Conservation (phyloP, 2,113 vertebrate species). For the Lipophrys pholis region DNA sequence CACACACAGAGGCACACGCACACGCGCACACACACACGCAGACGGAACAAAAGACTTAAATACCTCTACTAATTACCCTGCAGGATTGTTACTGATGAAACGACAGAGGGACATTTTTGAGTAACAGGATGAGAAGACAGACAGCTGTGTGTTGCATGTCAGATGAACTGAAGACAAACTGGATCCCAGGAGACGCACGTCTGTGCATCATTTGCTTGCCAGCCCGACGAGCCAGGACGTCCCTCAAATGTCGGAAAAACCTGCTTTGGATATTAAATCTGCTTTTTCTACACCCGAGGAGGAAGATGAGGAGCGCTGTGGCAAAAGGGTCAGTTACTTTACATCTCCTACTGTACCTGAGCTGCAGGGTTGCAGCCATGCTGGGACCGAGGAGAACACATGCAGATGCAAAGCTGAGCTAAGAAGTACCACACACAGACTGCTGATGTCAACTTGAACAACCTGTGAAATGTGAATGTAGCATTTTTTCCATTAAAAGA, state of each 20-base stretch:
- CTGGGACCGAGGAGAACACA: conserved; percentile 44
- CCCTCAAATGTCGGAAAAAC: conserved; percentile 46
- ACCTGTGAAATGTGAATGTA: conserved; percentile 93
- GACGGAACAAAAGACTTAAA: conserved; percentile 72
- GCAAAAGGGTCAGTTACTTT: conserved; percentile 53
- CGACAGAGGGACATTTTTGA: conserved; percentile 67
- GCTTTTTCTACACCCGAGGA: conserved; percentile 68
- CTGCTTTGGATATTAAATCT: conserved; percentile 65
- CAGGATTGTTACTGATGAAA: conserved; percentile 80
- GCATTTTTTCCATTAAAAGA: conserved; percentile 83
- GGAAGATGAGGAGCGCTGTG: conserved; percentile 53
- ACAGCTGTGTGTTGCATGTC: conserved; percentile 79
- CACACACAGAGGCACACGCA: conserved; percentile 22
- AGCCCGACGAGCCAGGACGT: conserved; percentile 49
- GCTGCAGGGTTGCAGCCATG: conserved; percentile 40
- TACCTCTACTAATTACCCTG: conserved; percentile 82
- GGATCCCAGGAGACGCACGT: conserved; percentile 69
- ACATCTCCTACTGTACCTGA: conserved; percentile 55
- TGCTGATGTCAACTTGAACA: conserved; percentile 83
- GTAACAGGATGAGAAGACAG: conserved; percentile 71
- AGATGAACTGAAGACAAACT: conserved; percentile 54
- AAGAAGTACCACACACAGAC: conserved; percentile 73
- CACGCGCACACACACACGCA: conserved; percentile 35
- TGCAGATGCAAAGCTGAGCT: conserved; percentile 43
- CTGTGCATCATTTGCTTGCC: conserved; percentile 67